phyloP scores from a whole-genome alignment of 2,888 invertebrate species.

The Rhyacophila evoluta region DNA sequence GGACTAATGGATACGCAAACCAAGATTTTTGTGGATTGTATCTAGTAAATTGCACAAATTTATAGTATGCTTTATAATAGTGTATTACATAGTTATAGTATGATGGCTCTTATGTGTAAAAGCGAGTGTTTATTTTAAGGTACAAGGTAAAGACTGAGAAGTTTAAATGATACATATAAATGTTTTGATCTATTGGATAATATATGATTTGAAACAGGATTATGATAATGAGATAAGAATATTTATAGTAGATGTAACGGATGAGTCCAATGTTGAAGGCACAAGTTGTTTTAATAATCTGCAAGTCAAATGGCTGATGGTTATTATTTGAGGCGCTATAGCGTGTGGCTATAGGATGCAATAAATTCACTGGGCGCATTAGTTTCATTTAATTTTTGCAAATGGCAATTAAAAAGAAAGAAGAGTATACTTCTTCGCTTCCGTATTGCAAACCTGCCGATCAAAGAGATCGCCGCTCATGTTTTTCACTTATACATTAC shows the following conservation, averaged over 20 bases:
- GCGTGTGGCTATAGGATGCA: constrained; percentile 27
- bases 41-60: too few species aligned
- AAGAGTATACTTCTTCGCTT: not conserved
- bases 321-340: constrained; percentile 31
- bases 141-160: too few species aligned
- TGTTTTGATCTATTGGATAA: too few species aligned
- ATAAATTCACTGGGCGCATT: not conserved
- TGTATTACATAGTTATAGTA: too few species aligned
- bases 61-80: too few species aligned
- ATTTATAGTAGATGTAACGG: not conserved
- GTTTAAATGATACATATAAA: too few species aligned
- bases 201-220: too few species aligned
- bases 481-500: not conserved
- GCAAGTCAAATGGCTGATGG: constrained; percentile 23
- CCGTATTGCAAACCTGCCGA: not conserved
- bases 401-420: not conserved
- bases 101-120: too few species aligned
- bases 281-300: not conserved
- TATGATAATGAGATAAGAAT: too few species aligned
- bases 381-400: constrained; percentile 16
- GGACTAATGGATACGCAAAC: too few species aligned
- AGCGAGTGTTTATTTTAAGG: too few species aligned
- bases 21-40: too few species aligned
- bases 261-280: not conserved
- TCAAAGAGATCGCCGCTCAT: not conserved